Percentiles rank a stretch among this genome's conserved stretches.
Conservation (phyloP, 2,113 vertebrate species). For the Lamprologus callipterus region DNA sequence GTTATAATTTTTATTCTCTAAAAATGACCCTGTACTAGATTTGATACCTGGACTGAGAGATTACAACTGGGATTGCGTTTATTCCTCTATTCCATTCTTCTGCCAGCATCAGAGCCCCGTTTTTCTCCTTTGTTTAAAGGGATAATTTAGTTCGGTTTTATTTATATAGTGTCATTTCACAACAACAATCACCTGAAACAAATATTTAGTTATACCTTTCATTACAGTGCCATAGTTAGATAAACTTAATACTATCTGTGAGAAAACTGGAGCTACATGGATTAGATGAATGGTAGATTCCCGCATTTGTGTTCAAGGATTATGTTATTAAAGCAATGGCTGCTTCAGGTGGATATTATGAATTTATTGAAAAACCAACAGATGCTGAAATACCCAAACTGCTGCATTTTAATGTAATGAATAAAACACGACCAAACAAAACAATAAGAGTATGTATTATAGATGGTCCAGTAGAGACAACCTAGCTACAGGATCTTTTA, state of each 20-base stretch:
- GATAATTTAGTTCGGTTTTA: not conserved
- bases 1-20: not conserved
- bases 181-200: not conserved
- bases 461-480: not conserved
- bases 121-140: not conserved
- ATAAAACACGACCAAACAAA: not conserved
- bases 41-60: not conserved
- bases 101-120: not conserved
- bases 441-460: not conserved
- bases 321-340: not conserved
- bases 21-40: not conserved
- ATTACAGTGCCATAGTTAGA: not conserved
- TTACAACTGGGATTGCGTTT: not conserved
- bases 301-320: not conserved
- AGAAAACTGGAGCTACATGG: not conserved
- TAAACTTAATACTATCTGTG: not conserved
- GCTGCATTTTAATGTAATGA: not conserved
- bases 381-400: not conserved
- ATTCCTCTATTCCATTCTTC: not conserved
- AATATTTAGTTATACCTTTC: not conserved
- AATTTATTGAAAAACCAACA: not conserved
- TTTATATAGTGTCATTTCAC: not conserved
- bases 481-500: not conserved
- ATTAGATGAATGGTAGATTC: not conserved
- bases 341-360: not conserved